These are phyloP conservation scores for Yponomeuta evonymella DNA, from an alignment of 2,888 invertebrate species.

Conservation along the genomic window DNA sequence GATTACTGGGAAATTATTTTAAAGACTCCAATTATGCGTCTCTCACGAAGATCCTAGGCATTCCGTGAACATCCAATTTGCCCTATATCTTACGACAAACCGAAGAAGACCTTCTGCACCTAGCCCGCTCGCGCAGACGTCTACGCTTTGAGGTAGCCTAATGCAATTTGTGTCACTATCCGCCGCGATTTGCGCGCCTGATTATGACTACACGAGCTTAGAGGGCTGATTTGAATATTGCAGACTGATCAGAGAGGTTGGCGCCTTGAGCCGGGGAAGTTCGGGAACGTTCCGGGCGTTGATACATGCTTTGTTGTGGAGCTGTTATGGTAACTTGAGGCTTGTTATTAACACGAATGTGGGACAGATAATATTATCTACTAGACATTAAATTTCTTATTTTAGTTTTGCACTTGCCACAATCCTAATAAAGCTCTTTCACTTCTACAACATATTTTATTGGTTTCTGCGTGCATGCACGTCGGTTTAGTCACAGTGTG, in stretches of 20 bases:
- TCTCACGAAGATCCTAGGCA: too few relatives aligned
- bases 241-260: neutral
- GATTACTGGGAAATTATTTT: too few relatives aligned
- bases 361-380: too few relatives aligned
- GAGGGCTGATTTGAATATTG: slow-evolving; percentile 7
- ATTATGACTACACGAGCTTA: slow-evolving; percentile 11
- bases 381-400: too few relatives aligned
- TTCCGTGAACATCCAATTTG: too few relatives aligned
- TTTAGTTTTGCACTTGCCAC: too few relatives aligned
- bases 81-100: neutral
- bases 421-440: too few relatives aligned
- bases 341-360: too few relatives aligned
- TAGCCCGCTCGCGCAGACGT: slow-evolving; percentile 28
- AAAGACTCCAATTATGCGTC: too few relatives aligned
- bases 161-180: slow-evolving; percentile 36
- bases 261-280: neutral
- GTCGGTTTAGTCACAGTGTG: too few relatives aligned
- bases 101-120: neutral
- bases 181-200: slow-evolving; percentile 10
- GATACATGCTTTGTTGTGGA: neutral
- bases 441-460: too few relatives aligned
- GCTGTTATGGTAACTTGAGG: neutral
- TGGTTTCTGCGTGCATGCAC: too few relatives aligned
- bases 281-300: neutral
- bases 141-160: slow-evolving; percentile 52